Evolutionary conservation across 2,797 vertebrate species (phyloP).

Genomic region (Neopelma chrysocephalum): DNA sequence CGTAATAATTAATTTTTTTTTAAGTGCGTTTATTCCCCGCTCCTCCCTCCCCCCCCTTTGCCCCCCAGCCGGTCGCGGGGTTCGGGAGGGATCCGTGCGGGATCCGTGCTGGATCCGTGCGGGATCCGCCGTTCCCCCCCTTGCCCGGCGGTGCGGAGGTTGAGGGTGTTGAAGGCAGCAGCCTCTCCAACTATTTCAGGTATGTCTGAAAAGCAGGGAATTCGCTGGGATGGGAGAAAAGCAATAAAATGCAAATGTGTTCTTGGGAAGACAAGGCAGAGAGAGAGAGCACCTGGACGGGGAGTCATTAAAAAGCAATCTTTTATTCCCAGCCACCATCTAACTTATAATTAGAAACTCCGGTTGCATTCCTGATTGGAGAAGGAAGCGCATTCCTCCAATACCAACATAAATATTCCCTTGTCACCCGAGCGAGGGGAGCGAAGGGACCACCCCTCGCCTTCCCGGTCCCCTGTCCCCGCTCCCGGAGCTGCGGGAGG

Average conservation of each 20-base stretch:
- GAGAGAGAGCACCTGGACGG: slow-evolving; percentile 64
- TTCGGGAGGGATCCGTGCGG: not conserved
- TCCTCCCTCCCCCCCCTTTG: rapidly evolving
- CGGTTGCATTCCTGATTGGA: slow-evolving; percentile 68
- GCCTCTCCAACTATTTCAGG: slow-evolving; percentile 60
- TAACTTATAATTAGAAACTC: slow-evolving; percentile 77
- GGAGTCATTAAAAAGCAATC: slow-evolving; percentile 65
- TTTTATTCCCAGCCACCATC: slow-evolving; percentile 66
- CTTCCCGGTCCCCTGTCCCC: not conserved
- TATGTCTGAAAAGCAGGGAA: slow-evolving; percentile 65
- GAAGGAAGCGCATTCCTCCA: slow-evolving; percentile 62
- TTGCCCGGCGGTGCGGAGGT: not conserved
- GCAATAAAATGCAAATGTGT: slow-evolving; percentile 72
- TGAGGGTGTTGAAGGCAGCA: slow-evolving; percentile 35
- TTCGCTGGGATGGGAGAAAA: slow-evolving; percentile 50
- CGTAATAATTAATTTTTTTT: not conserved
- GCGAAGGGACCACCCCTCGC: not conserved
- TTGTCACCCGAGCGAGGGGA: slow-evolving; percentile 7
- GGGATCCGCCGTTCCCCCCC: not conserved
- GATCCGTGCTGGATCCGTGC: not conserved
- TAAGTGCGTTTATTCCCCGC: not conserved
- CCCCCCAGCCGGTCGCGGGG: not conserved
- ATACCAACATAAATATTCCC: slow-evolving; percentile 54
- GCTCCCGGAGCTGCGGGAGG: not conserved
- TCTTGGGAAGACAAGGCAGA: slow-evolving; percentile 59